Base-by-base conservation (phyloP, 2,888 invertebrate species). In the Phortica okadai region DNA sequence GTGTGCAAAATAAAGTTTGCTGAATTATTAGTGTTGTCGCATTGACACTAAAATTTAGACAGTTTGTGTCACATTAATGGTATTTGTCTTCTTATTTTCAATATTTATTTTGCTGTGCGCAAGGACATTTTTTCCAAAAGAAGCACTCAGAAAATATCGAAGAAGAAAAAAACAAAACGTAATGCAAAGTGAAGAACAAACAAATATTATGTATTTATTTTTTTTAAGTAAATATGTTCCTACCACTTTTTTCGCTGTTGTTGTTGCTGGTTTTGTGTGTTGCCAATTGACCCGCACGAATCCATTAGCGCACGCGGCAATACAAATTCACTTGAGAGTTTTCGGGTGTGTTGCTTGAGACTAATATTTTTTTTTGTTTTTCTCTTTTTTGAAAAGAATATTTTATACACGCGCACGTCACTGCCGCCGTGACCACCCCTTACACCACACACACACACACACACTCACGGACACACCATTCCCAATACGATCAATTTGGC, bases 291-390 rank as follows among this genome's bases (percentile, higher is more conserved):
- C 66, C 33, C 11, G 66, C 66, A 42, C 11, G 66, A 66, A 66
- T 66, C 66, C 66, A 66, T 66, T 66, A 66, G 66, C 66, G 10
- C 16, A 62, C 41, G 33, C 66, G 25, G 41, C 66, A 16, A 11
- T 41, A n/a, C 41, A 33, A 66, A 66, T 42, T 42, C 66, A 66
- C 66, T 66, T 42, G 66, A 66, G 66, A 66, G 33, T 66, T 66
- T 66, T 59, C 59, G 62, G 16, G n/a, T 14, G 16, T 62, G 33
- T 25, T 62, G 25, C 62, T 4, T 16, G 11, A 25, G 62, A 14
- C 62, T 56, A 56, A n/a, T 14, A 7, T 16, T 56, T 16, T 56
- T 56, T 62, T 21, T n/a, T 4, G 7, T 16, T 59, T 8, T 16
- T 59, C 25, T 25, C 21, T 62, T 62, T 16, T 16, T 62, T 2